A percentile compares a stretch with the other conserved stretches of the same genome.
Conservation (phyloP, 2,113 vertebrate species). For the Pollachius pollachius region DNA sequence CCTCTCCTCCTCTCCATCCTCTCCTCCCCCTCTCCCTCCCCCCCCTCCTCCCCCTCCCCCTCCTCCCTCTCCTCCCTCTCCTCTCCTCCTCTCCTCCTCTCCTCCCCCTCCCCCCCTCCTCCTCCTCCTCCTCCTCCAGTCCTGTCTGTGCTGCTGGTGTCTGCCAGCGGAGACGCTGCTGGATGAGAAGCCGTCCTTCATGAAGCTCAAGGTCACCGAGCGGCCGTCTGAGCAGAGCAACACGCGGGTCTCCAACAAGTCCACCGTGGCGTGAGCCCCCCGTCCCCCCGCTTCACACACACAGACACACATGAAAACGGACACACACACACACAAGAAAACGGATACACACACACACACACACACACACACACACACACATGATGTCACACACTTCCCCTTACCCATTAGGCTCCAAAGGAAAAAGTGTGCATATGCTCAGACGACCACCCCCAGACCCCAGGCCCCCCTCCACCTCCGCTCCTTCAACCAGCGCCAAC, state of each 20-base stretch:
- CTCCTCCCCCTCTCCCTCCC: no score
- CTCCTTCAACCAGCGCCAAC: no score
- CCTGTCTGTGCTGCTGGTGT: conserved; percentile 94
- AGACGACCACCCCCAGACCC: no score
- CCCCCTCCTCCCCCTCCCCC: neutral
- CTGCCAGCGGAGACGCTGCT: conserved; percentile 86
- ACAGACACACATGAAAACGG: no score
- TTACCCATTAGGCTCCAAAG: no score
- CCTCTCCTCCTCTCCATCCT: neutral
- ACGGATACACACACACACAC: no score
- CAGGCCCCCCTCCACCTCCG: no score
- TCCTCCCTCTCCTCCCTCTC: neutral
- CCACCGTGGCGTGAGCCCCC: conserved; percentile 79
- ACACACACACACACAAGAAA: no score
- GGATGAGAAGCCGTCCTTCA: conserved; percentile 91
- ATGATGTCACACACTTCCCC: no score
- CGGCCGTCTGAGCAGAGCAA: conserved; percentile 87
- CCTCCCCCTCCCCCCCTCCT: neutral
- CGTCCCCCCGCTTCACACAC: neutral
- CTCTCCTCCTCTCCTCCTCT: neutral
- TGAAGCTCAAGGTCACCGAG: conserved; percentile 91
- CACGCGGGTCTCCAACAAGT: conserved; percentile 90
- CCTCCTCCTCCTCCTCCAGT: conserved; percentile 69
- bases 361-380: no score
- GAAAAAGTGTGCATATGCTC: no score